Evolutionary conservation across 1,140 invertebrate species (phyloP).

Genomic region (Gonatopus flavifemur): DNA sequence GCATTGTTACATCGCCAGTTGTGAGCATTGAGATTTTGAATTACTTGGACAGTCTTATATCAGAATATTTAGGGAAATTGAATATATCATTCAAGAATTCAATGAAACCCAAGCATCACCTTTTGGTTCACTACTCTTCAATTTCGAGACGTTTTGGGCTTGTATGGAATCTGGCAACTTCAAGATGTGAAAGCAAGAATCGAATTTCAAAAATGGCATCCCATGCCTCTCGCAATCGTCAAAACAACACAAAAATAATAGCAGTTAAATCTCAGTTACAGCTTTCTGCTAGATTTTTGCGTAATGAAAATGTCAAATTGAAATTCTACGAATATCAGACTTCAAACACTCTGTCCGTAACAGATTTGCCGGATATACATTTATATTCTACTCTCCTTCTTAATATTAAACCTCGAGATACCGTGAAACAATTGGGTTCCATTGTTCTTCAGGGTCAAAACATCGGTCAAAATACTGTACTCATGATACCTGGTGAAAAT

Average conservation of each 20-base stretch:
- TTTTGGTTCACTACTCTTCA: conserved; percentile 12
- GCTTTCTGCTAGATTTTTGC: conserved; percentile 10
- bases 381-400: neutral
- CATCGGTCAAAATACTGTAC: neutral
- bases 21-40: conserved; percentile 6
- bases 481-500: neutral
- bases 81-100: neutral
- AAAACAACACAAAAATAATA: too few species aligned
- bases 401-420: neutral
- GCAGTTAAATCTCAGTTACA: too few species aligned
- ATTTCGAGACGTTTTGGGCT: conserved; percentile 8
- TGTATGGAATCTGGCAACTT: conserved; percentile 15
- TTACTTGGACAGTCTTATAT: conserved; percentile 6
- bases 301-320: neutral
- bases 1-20: conserved; percentile 11
- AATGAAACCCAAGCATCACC: conserved; percentile 14
- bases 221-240: too few species aligned
- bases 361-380: conserved; percentile 4
- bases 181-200: conserved; percentile 19
- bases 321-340: conserved; percentile 3
- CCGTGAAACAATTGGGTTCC: neutral
- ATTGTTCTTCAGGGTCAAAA: neutral
- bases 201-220: conserved; percentile 12
- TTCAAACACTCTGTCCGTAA: neutral
- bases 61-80: neutral